Base-by-base conservation (phyloP, 2,797 vertebrate genomes). In the Adelosebastes latens region DNA sequence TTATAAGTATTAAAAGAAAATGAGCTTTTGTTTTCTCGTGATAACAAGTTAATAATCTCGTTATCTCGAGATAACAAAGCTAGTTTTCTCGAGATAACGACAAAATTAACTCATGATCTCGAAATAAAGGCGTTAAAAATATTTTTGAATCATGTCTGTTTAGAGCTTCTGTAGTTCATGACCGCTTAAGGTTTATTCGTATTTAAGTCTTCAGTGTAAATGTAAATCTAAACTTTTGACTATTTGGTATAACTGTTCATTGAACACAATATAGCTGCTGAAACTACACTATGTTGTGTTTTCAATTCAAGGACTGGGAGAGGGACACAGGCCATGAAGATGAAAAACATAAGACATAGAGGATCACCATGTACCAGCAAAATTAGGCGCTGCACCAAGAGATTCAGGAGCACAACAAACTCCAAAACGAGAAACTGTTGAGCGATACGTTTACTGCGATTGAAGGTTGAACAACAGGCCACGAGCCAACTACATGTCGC, bases 391-490 rank as follows among this genome's bases (percentile, higher is more conserved):
- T 29, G 53, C 31, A 65, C 32, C 32, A 42, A 31, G 6, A 55
- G 7, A 75, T 25, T 53, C n/a, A 70, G 18, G 24, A 63, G 6
- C 7, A 59, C 29, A 59, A 69, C 6, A 16, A 72, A 55, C 24
- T 68, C 6, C 4, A 13, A n/a, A 32, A 39, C 22, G 31, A 46
- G 31, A 64, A 64, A 55, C 20, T 14, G 10, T 62, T 25, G 22
- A 66, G 27, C 4, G 6, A 12, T 16, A 52, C 1, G 0, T 65
- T 67, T 58, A 39, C 14, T 29, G 22, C 14, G 14, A 62, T 32
- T n/a, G 32, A 77, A 83, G 77, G 73, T 32, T 10, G 1, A 53
- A 34, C 70, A 62, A 77, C 59, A 62, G 29, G 31, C 12, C 25
- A 55, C 2, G 7, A 49, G 24, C 24, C 24, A 55, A 59, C 18